These are phyloP conservation scores for Bellardia pandia DNA, from an alignment of 2,888 invertebrate genomes.

Conservation along the genomic window DNA sequence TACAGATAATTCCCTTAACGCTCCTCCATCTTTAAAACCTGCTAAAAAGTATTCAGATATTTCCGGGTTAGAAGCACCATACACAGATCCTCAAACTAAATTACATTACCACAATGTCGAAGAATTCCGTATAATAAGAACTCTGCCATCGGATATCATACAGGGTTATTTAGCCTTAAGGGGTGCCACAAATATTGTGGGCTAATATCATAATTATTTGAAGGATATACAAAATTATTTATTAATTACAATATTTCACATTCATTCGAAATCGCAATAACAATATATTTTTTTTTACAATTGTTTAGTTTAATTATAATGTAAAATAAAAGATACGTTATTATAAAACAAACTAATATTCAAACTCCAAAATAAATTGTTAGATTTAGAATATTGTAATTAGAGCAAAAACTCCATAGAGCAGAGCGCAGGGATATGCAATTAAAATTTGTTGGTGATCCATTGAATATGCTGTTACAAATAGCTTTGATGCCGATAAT, in stretches of 20 bases:
- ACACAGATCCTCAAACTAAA: conserved; percentile 96
- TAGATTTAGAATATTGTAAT: conserved; percentile 88
- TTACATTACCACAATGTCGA: conserved; percentile 93
- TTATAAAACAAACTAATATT: background rate
- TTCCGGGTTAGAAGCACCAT: conserved; percentile 93
- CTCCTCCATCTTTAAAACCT: conserved; percentile 95
- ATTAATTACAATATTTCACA: background rate
- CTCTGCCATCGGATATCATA: conserved; percentile 95
- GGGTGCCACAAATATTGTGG: conserved; percentile 84
- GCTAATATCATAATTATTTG: conserved; percentile 40
- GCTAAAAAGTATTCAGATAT: conserved; percentile 97
- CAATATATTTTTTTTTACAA: background rate
- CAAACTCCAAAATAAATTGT: background rate
- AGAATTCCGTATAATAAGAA: conserved; percentile 93
- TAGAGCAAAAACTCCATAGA: conserved; percentile 91
- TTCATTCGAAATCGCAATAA: background rate
- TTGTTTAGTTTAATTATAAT: background rate
- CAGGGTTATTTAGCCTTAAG: conserved; percentile 94
- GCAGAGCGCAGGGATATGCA: conserved; percentile 91
- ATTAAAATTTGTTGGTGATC: conserved; percentile 89
- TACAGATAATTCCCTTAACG: conserved; percentile 93
- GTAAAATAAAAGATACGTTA: background rate
- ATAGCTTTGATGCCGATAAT: conserved; percentile 90
- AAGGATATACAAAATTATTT: conserved; percentile 8
- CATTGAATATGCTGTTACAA: conserved; percentile 90